Conservation (phyloP, 2,888 invertebrate species). For the Euplagia quadripunctaria region DNA sequence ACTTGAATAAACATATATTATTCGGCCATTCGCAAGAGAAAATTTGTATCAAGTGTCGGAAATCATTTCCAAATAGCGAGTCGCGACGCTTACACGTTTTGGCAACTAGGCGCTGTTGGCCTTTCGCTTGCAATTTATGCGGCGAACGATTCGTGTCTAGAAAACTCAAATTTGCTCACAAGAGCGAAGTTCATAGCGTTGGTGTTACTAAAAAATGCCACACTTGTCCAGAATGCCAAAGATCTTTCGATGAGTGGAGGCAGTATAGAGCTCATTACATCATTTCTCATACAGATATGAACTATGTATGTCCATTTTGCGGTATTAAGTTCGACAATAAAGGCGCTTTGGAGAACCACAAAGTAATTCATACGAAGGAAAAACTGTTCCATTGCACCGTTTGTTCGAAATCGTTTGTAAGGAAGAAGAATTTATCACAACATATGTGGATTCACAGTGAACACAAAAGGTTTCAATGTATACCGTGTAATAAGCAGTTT, state of each 20-base stretch:
- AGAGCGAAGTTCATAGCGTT: conserved; percentile 58
- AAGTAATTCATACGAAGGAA: conserved; percentile 76
- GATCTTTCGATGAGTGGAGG: conserved; percentile 52
- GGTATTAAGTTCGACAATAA: conserved; percentile 64
- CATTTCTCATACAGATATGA: conserved; percentile 62
- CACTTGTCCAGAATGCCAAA: conserved; percentile 61
- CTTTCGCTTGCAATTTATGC: conserved; percentile 61
- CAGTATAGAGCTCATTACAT: conserved; percentile 64
- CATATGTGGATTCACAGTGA: conserved; percentile 75
- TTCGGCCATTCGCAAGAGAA: conserved; percentile 47
- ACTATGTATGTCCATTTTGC: conserved; percentile 62
- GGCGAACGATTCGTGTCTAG: conserved; percentile 60
- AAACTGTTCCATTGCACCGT: conserved; percentile 77
- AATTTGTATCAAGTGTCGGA: conserved; percentile 60
- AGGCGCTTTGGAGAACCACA: conserved; percentile 73
- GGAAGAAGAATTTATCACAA: conserved; percentile 66
- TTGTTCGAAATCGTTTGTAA: conserved; percentile 73
- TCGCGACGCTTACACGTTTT: conserved; percentile 58
- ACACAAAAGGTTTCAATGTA: conserved; percentile 66
- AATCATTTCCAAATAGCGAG: conserved; percentile 53
- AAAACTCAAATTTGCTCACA: conserved; percentile 56
- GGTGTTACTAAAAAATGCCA: conserved; percentile 51
- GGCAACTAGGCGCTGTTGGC: conserved; percentile 62
- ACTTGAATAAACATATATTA: conserved; percentile 53
- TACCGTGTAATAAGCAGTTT: conserved; percentile 62